Evolutionary conservation across 2,888 invertebrate species (phyloP), one percentile per base, ranked within the genome.

Genomic region (Hemicrepidius hirtus): DNA sequence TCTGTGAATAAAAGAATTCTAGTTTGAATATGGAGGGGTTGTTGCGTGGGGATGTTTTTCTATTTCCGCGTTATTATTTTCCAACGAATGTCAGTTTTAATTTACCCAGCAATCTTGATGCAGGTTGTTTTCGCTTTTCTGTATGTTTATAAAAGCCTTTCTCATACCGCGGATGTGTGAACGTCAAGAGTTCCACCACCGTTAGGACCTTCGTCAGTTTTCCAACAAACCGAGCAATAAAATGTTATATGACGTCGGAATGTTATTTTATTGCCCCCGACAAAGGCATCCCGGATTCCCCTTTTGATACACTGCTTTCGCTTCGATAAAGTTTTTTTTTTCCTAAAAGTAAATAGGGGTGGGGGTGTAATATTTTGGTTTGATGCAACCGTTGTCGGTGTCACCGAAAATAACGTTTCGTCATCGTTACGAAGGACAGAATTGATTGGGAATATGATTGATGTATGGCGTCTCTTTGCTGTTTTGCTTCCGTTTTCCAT

Each of bases 151-250:
- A 37, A 57, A 57, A 35, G 37, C 9, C 35, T 3, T 57, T 57
- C 35, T 18, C 16, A 6, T 5, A 10, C 3, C 20, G 20, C 20
- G 16, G 10, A 35, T 37, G 37, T 57, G 32, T 57, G 50, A 57
- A 57, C 35, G 55, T 50, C 35, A 57, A n/a, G n/a, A n/a, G 16
- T 32, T 57, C 18, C 10, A 16, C 24, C 24, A 5, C n/a, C n/a
- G n/a, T n/a, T 1, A 16, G 55, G 18, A 16, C 55, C 35, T 35
- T 57, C 37, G 70, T 71, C 71, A 69, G 71, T 73, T 71, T 71
- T 68, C 59, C 65, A 64, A 60, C 68, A 72, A 69, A 75, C 71
- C 72, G 67, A 74, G 73, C 71, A 76, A 75, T 76, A 76, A 75
- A 76, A 68, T 66, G 59, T 76, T 73, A 73, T 69, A 68, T 75